phyloP scores from a whole-genome alignment of 2,888 invertebrate species.

The Platynereis dumerilii region DNA sequence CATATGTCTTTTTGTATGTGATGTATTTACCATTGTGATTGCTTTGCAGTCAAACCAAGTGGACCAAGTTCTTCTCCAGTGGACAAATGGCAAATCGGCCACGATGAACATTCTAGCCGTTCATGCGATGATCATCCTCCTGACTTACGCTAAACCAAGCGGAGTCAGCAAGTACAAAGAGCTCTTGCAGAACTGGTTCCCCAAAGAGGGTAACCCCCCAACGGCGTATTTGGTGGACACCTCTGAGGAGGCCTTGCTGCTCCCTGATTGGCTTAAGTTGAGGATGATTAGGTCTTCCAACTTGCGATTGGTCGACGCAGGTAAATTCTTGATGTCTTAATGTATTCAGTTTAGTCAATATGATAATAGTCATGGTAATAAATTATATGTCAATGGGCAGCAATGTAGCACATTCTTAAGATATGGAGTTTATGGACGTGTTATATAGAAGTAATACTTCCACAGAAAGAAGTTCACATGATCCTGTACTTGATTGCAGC shows the following conservation, averaged over 20 bases:
- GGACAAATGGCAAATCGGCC: conserved; percentile 77
- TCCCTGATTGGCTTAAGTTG: conserved; percentile 92
- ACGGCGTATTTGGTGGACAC: conserved; percentile 80
- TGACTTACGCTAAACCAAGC: conserved; percentile 69
- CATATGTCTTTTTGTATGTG: too few species aligned
- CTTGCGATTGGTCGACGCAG: conserved; percentile 79
- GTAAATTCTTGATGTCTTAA: conserved; percentile 39
- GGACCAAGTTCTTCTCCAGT: conserved; percentile 79
- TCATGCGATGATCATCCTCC: conserved; percentile 82
- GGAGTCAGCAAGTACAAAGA: conserved; percentile 60
- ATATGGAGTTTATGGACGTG: too few species aligned
- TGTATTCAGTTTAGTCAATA: neutral
- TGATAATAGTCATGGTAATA: too few species aligned
- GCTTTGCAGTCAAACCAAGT: conserved; percentile 73
- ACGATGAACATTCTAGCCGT: conserved; percentile 81
- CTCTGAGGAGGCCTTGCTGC: conserved; percentile 79
- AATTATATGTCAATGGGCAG: too few species aligned
- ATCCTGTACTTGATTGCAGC: conserved; percentile 65
- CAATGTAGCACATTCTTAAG: too few species aligned
- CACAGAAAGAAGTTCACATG: neutral
- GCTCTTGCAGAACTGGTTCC: conserved; percentile 87
- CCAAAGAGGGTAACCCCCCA: conserved; percentile 75
- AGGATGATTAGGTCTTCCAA: conserved; percentile 84
- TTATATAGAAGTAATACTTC: neutral
- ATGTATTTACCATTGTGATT: too few species aligned